Base-by-base conservation (phyloP, 1,140 invertebrate genomes). In the Aphidius ervi region DNA sequence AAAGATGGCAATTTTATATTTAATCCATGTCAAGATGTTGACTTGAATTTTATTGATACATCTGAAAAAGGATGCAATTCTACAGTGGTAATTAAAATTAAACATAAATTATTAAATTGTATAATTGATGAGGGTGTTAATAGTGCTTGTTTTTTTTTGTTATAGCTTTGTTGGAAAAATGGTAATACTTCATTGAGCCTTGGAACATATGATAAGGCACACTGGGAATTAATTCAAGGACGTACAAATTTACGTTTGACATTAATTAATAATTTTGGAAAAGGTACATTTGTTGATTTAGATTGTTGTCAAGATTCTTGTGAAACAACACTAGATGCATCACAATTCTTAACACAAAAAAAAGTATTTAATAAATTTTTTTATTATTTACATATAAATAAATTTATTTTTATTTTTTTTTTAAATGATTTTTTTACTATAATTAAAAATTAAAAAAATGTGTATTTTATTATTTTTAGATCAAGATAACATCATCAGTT, bases 21-120 rank as follows among this genome's bases (percentile, higher is more conserved):
- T 56, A 64, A 71, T 52, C 70, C 69, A 41, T 68, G 68, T 9
- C 59, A 46, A 53, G 59, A 67, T 61, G 23, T 55, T 9, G 16
- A 59, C 48, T 64, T 67, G 23, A 57, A 39, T 54, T 9, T 49
- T n/a, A 4, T 41, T 47, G 47, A 16, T n/a, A 20, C 16, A 2
- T 63, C 59, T 39, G 5, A 10, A 0, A 42, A 61, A 9, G 50
- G 56, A 31, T 45, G 6, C 5, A 49, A 52, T 8, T 53, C 63
- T 23, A 67, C 67, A 9, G 68, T 69, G 64, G 50, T 57, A 48
- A 10, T 42, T 9, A 31, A 9, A 53, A n/a, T n/a, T n/a, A n/a
- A n/a, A 6, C 41, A 46, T 52, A 55, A 41, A 52, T 41, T 7
- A 16, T 23, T 7, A 59, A 20, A 3, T 65, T 53, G 9, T 42